phyloP scores from a whole-genome alignment of 2,888 invertebrate genomes.

The Boloria selene region DNA sequence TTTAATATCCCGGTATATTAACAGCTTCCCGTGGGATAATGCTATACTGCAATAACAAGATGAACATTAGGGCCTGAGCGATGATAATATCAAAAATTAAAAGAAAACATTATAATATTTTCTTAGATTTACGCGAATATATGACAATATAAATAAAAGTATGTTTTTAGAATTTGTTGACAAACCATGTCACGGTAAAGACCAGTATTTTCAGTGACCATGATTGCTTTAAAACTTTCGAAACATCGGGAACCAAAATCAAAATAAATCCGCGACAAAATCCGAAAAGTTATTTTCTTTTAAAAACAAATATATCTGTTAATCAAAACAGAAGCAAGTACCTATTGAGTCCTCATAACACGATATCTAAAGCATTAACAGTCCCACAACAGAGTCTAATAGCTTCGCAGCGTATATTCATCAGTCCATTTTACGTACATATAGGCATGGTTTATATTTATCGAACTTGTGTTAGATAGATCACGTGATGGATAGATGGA shows the following conservation, averaged over 20 bases:
- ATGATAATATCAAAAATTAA: not conserved
- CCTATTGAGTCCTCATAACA: not conserved
- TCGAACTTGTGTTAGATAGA: constrained; percentile 5
- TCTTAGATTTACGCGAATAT: no score
- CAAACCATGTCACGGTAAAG: no score
- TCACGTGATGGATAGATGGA: constrained; percentile 27
- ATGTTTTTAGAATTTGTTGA: no score
- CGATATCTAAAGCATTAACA: constrained; percentile 8
- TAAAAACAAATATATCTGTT: not conserved
- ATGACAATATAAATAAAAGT: no score
- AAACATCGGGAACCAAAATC: no score
- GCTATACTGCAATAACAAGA: no score
- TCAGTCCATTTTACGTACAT: not conserved
- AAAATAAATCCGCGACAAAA: no score
- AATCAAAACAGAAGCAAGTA: not conserved
- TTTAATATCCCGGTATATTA: no score
- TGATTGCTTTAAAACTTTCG: no score
- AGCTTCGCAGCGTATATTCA: constrained; percentile 10
- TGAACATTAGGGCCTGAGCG: no score
- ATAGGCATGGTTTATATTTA: not conserved
- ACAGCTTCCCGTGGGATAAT: no score
- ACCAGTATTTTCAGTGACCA: no score
- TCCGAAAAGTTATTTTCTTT: not conserved
- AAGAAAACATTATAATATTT: not conserved
- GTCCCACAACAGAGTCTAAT: constrained; percentile 6